Base-by-base conservation (phyloP, 2,113 vertebrate genomes). In the Merops nubicus region DNA sequence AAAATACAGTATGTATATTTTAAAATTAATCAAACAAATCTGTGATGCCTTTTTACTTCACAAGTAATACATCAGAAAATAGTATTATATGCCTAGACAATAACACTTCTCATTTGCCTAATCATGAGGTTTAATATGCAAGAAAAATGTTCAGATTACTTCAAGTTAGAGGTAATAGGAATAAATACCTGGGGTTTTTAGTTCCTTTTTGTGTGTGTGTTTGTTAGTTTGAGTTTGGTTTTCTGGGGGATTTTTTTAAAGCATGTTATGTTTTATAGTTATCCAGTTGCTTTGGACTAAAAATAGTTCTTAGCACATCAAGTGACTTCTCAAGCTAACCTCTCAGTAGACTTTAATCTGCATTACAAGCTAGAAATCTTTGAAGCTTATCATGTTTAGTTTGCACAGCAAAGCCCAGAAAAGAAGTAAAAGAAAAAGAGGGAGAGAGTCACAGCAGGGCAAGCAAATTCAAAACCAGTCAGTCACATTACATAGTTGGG, bases 351-450 rank as follows among this genome's bases (percentile, higher is more conserved):
- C 84, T 93, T 94, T 95, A 97, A 97, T 89, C 96, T 87, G 94
- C 54, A 92, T 95, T 91, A 96, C 84, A 94, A 84, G 73, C 82
- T 76, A 94, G 88, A 93, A 95, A 92, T 92, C 92, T 95, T 97
- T 89, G 83, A 92, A 97, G 95, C 89, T 94, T 88, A 94, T 83
- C 92, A 77, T 72, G 84, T 94, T 93, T 95, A 94, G 93, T 85
- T 97, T 96, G 89, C 86, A 96, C 80, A 97, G 91, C 91, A 95
- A 91, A 97, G 90, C 68, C 60, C 53, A 81, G 87, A 69, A 60
- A 93, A 97, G 69, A 94, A 86, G 60, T 73, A 93, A 95, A 95
- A 70, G 64, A 77, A 91, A 91, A 86, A n/a, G 22, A 20, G 48
- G 23, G 5, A 62, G 36, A 21, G 77, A 88, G 70, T 79, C 87